Base-by-base conservation (phyloP, 2,888 invertebrate genomes). In the Troides helena region DNA sequence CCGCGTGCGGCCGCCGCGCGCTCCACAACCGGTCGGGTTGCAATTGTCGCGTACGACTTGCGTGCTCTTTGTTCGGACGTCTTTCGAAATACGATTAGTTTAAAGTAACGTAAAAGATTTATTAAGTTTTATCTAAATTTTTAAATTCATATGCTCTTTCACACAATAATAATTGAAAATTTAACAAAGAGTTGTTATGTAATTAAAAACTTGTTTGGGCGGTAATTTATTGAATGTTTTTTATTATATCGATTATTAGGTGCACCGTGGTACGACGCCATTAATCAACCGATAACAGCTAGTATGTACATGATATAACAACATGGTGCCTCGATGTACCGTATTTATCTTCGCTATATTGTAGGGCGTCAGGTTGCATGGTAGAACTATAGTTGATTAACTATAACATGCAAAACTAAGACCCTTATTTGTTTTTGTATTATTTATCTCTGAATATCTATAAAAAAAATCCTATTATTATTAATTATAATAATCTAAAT, bases 51-150 rank as follows among this genome's bases (percentile, higher is more conserved):
- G 85, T 80, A 78, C 78, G 76, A 82, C 80, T 85, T 90, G 90
- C 91, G 90, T 88, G 87, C 81, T 89, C 90, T 90, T 90, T 91
- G 89, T 90, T 86, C 83, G 75, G 72, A 74, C 78, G 73, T 70
- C 89, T 89, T 90, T 90, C 87, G 84, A 88, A 89, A 89, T 81
- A 80, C 82, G 84, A 78, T 79, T 80, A 81, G 81, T 83, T 85
- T 83, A 81, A 84, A 86, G 80, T 85, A 85, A 85, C 86, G 85
- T 84, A 84, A 84, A 53, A 18, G 84, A 83, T 82, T 76, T 81
- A 74, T 73, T 69, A 76, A 74, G 74, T 76, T 69, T 67, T 2
- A 17, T 50, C 18, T 50, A 17, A 1, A 1, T 50, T 18, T 53
- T 53, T 53, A 18, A 21, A 53, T 53, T 53, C 53, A n/a, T 14